phyloP scores from a whole-genome alignment of 2,113 vertebrate genomes.

The Thermophis baileyi region DNA sequence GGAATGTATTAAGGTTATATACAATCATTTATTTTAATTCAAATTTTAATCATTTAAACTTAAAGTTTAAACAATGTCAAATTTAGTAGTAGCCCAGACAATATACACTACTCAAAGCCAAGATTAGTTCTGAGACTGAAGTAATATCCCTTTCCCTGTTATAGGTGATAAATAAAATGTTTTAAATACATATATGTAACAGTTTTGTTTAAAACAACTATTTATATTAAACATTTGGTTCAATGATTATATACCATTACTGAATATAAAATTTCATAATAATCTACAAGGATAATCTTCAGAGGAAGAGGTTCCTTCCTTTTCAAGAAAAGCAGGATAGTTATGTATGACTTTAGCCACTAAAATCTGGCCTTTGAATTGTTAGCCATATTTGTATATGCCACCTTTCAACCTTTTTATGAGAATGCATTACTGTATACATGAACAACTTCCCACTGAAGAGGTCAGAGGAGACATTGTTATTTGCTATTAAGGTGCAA shows the following conservation, averaged over 20 bases:
- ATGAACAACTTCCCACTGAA: neutral
- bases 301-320: neutral
- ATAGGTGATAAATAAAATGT: neutral
- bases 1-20: too few species aligned
- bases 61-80: too few species aligned
- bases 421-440: neutral
- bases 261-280: too few species aligned
- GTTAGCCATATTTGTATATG: neutral
- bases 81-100: too few species aligned
- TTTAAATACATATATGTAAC: neutral
- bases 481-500: neutral
- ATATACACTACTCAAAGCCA: too few species aligned
- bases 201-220: constrained; percentile 1
- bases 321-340: neutral
- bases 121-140: too few species aligned
- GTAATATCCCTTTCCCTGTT: too few species aligned
- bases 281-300: neutral
- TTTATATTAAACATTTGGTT: neutral
- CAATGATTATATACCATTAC: neutral
- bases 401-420: neutral
- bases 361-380: neutral
- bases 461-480: neutral
- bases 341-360: neutral
- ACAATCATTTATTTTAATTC: too few species aligned
- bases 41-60: too few species aligned